These are phyloP conservation scores for Cylindroiulus punctatus DNA, from an alignment of 2,888 invertebrate species.

Conservation along the genomic window DNA sequence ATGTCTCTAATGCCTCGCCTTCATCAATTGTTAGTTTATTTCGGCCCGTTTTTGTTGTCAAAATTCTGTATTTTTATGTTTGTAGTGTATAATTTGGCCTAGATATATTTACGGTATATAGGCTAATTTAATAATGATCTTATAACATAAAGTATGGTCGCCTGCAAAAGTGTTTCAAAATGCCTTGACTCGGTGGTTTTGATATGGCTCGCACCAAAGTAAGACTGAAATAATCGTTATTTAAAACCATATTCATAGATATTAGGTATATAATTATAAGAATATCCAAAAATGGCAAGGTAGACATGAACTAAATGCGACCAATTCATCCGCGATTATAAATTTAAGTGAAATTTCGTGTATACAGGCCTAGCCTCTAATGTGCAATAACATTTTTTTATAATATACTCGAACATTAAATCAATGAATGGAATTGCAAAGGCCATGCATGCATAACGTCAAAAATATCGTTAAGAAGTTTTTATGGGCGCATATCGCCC, in stretches of 20 bases:
- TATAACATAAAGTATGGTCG: not conserved
- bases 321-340: too few relatives aligned
- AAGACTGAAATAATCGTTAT: not conserved
- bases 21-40: not conserved
- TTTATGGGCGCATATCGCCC: not conserved
- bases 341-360: too few relatives aligned
- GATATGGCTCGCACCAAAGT: not conserved
- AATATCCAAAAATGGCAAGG: too few relatives aligned
- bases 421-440: not conserved
- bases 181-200: not conserved
- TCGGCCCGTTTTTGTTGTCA: not conserved
- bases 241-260: not conserved
- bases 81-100: not conserved
- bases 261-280: too few relatives aligned
- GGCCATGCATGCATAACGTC: not conserved
- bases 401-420: not conserved
- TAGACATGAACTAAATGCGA: too few relatives aligned
- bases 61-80: not conserved
- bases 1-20: not conserved
- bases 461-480: not conserved
- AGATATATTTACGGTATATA: not conserved
- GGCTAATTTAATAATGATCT: slow-evolving; percentile 36
- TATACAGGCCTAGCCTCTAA: too few relatives aligned
- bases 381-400: slow-evolving; percentile 25
- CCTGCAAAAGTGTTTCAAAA: not conserved